Evolutionary conservation across 2,888 invertebrate species (phyloP).

Genomic region (Galeruca laticollis): DNA sequence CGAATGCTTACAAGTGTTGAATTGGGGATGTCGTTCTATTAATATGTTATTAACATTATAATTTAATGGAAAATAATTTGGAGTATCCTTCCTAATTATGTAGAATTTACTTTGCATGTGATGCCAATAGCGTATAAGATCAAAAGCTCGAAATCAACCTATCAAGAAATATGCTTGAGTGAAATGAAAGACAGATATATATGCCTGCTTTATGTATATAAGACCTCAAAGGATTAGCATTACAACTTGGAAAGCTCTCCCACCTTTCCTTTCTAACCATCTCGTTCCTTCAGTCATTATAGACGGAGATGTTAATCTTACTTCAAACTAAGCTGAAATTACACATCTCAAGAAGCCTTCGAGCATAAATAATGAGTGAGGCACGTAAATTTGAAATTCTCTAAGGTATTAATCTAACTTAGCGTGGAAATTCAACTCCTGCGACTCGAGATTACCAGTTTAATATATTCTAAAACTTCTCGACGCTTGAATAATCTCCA

Average conservation of each 20-base stretch:
- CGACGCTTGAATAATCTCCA: conserved; percentile 63
- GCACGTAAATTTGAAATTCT: conserved; percentile 67
- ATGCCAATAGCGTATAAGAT: conserved; percentile 29
- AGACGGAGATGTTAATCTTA: conserved; percentile 63
- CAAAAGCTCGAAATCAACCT: conserved; percentile 37
- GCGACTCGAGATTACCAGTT: conserved; percentile 67
- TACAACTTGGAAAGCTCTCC: conserved; percentile 47
- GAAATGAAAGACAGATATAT: conserved; percentile 41
- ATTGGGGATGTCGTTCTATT: not conserved
- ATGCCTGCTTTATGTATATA: conserved; percentile 46
- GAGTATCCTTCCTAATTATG: conserved; percentile 9
- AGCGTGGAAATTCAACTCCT: conserved; percentile 68
- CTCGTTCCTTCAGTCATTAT: conserved; percentile 50
- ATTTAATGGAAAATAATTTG: not conserved
- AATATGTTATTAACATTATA: too few relatives aligned
- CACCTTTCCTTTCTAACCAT: conserved; percentile 46
- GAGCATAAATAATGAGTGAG: conserved; percentile 67
- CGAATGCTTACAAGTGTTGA: not conserved
- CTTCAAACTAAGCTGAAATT: conserved; percentile 63
- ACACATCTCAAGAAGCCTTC: conserved; percentile 66
- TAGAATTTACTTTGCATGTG: conserved; percentile 12
- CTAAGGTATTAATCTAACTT: conserved; percentile 68
- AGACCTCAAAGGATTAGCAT: conserved; percentile 51
- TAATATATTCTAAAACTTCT: conserved; percentile 68
- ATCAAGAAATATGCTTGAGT: conserved; percentile 41